These are phyloP conservation scores for Tachysurus fulvidraco DNA, from an alignment of 2,113 vertebrate genomes.

Conservation along the genomic window DNA sequence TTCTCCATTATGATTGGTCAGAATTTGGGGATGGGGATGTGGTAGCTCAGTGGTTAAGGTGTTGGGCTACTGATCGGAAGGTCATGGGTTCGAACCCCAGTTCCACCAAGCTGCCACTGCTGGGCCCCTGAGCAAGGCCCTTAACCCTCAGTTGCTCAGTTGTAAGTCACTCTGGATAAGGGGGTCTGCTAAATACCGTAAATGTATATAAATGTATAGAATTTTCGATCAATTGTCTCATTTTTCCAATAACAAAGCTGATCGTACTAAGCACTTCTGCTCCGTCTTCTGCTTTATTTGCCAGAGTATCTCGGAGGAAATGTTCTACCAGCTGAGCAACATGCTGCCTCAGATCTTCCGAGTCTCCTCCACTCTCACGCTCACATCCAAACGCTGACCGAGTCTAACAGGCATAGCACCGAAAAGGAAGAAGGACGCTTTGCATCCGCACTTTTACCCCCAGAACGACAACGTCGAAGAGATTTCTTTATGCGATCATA, in stretches of 20 bases:
- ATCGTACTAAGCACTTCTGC: too few relatives aligned
- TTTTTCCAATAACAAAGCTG: not conserved
- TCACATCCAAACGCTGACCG: slow-evolving; percentile 79
- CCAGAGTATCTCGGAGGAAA: slow-evolving; percentile 97
- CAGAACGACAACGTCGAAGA: not conserved
- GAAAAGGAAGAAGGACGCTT: not conserved
- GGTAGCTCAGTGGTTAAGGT: too few relatives aligned
- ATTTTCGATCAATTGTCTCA: not conserved
- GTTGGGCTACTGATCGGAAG: too few relatives aligned
- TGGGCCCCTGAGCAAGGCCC: too few relatives aligned
- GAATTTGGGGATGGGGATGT: too few relatives aligned
- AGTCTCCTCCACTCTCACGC: slow-evolving; percentile 86
- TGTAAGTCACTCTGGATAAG: too few relatives aligned
- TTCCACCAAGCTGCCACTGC: too few relatives aligned
- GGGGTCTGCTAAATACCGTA: too few relatives aligned
- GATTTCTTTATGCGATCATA: not conserved
- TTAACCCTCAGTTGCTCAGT: too few relatives aligned
- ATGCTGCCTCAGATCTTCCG: slow-evolving; percentile 99
- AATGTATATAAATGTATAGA: too few relatives aligned
- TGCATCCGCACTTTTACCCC: not conserved
- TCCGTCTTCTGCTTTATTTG: slow-evolving; percentile 29
- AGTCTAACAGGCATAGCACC: not conserved
- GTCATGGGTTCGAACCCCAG: too few relatives aligned
- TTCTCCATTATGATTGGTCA: not conserved
- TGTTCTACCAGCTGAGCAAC: slow-evolving; percentile 96